These are phyloP conservation scores for Semaprochilodus insignis DNA, from an alignment of 2,797 vertebrate genomes.

Conservation along the genomic window DNA sequence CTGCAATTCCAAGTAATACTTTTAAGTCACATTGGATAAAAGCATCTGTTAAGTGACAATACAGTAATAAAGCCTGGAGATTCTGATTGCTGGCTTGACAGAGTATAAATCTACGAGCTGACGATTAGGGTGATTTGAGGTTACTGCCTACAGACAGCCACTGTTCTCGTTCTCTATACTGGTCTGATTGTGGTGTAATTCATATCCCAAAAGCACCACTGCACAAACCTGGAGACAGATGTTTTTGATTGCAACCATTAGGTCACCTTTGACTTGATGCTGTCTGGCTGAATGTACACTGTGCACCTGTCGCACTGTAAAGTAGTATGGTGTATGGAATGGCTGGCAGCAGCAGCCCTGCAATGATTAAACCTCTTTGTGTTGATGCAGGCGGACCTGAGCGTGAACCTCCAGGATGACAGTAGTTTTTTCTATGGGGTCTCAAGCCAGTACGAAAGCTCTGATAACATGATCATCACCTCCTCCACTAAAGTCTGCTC, in stretches of 20 bases:
- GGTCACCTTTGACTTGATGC: constrained; percentile 23
- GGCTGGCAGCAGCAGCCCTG: not conserved
- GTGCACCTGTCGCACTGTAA: constrained; percentile 42
- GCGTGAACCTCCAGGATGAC: constrained; percentile 91
- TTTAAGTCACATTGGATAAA: not conserved
- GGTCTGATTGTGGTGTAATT: constrained; percentile 29
- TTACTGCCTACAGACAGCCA: constrained; percentile 5
- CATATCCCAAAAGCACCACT: constrained; percentile 19
- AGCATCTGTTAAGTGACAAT: constrained; percentile 9
- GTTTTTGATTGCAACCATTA: constrained; percentile 22
- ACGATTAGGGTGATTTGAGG: not conserved
- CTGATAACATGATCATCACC: constrained; percentile 95
- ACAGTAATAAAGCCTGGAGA: constrained; percentile 1
- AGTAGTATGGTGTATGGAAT: constrained; percentile 14
- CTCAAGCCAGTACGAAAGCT: constrained; percentile 95
- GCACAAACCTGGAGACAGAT: constrained; percentile 39
- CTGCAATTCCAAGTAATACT: constrained; percentile 17
- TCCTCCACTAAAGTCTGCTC: constrained; percentile 98
- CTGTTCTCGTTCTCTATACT: constrained; percentile 1
- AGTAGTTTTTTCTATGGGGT: constrained; percentile 94
- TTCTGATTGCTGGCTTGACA: not conserved
- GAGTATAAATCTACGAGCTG: not conserved
- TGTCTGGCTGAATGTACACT: constrained; percentile 18
- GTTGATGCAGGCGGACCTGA: constrained; percentile 88
- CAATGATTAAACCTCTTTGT: constrained; percentile 32